Evolutionary conservation across 2,113 vertebrate genomes (phyloP).

Genomic region (Ursus arctos): DNA sequence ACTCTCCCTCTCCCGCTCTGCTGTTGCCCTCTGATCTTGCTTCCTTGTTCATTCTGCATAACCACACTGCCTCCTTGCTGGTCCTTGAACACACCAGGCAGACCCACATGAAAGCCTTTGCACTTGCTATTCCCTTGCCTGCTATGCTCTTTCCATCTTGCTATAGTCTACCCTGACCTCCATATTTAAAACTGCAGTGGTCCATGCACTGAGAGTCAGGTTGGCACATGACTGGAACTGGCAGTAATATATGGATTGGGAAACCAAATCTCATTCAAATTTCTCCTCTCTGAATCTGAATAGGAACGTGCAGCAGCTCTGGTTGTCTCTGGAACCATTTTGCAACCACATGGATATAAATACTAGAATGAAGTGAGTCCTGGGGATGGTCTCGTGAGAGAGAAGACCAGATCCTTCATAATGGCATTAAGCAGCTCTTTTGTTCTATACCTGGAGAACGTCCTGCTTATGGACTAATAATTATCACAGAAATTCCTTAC

Average conservation of each 20-base stretch:
- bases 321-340: neutral
- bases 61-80: neutral
- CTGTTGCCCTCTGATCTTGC: neutral
- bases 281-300: neutral
- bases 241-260: neutral
- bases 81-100: neutral
- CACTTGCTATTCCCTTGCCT: neutral
- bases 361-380: neutral
- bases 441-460: neutral
- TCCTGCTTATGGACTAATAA: neutral
- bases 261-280: neutral
- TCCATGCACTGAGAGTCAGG: neutral
- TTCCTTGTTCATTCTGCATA: neutral
- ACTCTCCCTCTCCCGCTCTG: neutral
- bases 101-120: neutral
- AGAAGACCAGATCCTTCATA: neutral
- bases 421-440: neutral
- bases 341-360: neutral
- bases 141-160: neutral
- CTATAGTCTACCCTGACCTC: neutral
- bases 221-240: neutral
- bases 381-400: neutral
- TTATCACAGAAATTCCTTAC: neutral
- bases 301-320: neutral
- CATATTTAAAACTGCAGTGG: conserved; percentile 7